Base-by-base conservation (phyloP, 2,888 invertebrate species). In the Coleophora deauratella region DNA sequence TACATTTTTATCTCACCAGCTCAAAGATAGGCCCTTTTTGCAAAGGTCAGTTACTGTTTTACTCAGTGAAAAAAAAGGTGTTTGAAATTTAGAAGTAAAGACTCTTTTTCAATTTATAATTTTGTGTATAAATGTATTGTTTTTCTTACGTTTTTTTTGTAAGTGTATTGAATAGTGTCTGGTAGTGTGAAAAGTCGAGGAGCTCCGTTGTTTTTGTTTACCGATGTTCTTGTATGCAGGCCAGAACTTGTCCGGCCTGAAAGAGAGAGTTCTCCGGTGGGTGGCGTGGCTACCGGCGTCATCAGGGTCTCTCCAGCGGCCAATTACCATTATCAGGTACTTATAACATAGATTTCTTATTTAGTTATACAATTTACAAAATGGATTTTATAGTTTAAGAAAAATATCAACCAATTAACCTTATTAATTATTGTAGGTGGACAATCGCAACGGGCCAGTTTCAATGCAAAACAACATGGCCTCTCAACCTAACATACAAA, bases 301-400 rank as follows among this genome's bases (percentile, higher is more conserved):
- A 95, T 95, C 61, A 85, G 95, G 64, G 92, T 94, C 59, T 95
- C 95, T 1, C 94, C 94, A 9, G 92, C 90, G 49, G 89, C 90
- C 35, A 81, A 86, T 36, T 86, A 85, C 50, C 82, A 81, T 44
- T 82, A 84, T 46, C 86, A 81, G 76, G 86, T 85, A 68, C 35
- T 35, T 34, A 14, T 13, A n/a, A n/a, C n/a, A 9, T 14, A 34
- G 32, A 7, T 13, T 13, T 33, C 9, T 33, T 10, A 2, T 15
- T 32, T 1, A 14, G 10, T 12, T 14, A 32, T 3, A 21, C 3
- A 21, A 4, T 15, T 12, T 14, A 32, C 3, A 21, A 21, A 21
- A 4, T 21, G 6, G 6, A 21, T 21, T 21, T 21, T 21, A 21
- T n/a, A n/a, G n/a, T n/a, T n/a, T n/a, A n/a, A n/a, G n/a, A 6